Percentiles rank a stretch among this genome's conserved stretches.
Evolutionary conservation across 2,888 invertebrate species (phyloP).

Genomic region (Anthophora plumipes): DNA sequence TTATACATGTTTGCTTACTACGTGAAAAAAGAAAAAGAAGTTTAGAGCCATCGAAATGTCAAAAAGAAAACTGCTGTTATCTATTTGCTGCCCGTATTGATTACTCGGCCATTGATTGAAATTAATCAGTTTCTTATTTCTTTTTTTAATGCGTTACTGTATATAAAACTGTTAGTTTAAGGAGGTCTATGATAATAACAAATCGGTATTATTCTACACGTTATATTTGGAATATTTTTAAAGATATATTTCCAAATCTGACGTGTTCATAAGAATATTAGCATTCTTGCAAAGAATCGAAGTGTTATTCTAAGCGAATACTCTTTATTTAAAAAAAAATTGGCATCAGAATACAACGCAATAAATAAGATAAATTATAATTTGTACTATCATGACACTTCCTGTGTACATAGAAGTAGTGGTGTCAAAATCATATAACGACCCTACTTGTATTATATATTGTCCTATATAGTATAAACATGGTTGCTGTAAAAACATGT

Average conservation of each 20-base stretch:
- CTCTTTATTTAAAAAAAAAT: conserved; percentile 37
- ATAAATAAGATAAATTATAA: conserved; percentile 48
- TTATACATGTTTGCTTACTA: conserved; percentile 45
- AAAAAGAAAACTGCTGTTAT: conserved; percentile 9
- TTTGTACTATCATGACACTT: conserved; percentile 67
- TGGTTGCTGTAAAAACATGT: conserved; percentile 78
- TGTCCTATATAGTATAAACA: conserved; percentile 70
- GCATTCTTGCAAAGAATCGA: conserved; percentile 3
- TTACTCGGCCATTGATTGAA: conserved; percentile 18
- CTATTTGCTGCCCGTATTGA: conserved; percentile 18
- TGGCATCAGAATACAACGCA: conserved; percentile 51
- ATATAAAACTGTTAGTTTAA: conserved; percentile 15
- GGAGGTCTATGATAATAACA: conserved; percentile 1
- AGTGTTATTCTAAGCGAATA: conserved; percentile 34
- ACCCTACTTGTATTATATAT: conserved; percentile 74
- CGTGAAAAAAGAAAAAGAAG: not conserved
- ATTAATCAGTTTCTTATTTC: conserved; percentile 28
- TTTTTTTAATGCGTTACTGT: conserved; percentile 19
- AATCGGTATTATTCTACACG: conserved; percentile 5
- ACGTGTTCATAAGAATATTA: not conserved
- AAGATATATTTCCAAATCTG: conserved; percentile 19
- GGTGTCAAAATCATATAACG: conserved; percentile 66
- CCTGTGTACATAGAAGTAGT: conserved; percentile 62
- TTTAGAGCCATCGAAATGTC: not conserved
- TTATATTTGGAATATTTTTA: conserved; percentile 30